Base-by-base conservation (phyloP, 2,888 invertebrate genomes). In the Scaptomyza tumidula region DNA sequence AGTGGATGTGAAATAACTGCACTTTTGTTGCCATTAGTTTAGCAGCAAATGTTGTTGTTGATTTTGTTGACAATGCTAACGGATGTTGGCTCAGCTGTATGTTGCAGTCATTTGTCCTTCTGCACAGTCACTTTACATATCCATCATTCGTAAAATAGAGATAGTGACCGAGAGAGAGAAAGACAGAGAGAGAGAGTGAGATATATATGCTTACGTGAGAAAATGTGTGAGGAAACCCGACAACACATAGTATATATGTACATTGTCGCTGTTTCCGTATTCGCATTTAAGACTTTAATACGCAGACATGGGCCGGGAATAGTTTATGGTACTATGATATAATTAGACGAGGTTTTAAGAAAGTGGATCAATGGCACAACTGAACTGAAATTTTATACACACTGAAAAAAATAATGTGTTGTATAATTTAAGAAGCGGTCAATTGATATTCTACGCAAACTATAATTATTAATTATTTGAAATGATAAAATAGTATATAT, bases 41-140 rank as follows among this genome's bases (percentile, higher is more conserved):
- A 58, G 72, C 72, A 33, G 53, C 33, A 50, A 46, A 37, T 45
- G 75, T 48, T 80, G 86, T 48, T 80, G 83, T 68, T 79, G 59
- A 77, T 59, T 73, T 64, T 86, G 80, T 82, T 75, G 70, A 73
- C 82, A 85, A 63, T 59, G 68, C 60, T 79, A 81, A 85, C 81
- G 81, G 85, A 74, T 84, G 86, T 77, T 80, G 74, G 78, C 78
- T 84, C 84, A 86, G 86, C 80, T 80, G 81, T 84, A 71, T 46
- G 55, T 60, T 56, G 65, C 68, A 65, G 75, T 86, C 85, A 84
- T 79, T 85, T 87, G 71, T 72, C 71, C 71, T 72, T 71, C 62
- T 75, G 48, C 13, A 57, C 63, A 72, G 57, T 72, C 71, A 72
- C 71, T 55, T 63, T 13, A 50, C 45, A 16, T 54, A 59, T 59